Base-by-base conservation (phyloP, 2,113 vertebrate species). In the Hippolais icterina region DNA sequence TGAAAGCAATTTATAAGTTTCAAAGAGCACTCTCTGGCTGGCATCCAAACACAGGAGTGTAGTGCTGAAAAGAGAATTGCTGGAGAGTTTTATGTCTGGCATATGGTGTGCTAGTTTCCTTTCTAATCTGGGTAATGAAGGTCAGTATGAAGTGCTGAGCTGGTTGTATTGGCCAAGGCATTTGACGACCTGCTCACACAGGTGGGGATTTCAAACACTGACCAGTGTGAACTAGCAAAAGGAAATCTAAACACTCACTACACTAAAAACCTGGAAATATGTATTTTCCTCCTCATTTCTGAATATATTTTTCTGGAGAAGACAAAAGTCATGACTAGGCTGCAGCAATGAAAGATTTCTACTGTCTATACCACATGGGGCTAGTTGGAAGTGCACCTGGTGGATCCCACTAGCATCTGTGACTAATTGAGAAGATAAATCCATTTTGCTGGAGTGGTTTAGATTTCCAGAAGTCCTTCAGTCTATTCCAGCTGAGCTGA, bases 1-100 rank as follows among this genome's bases (percentile, higher is more conserved):
- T 92, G 94, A 96, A 97, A 95, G 95, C 94, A 96, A 94, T 97
- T 96, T 97, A 95, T 95, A 97, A 96, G 90, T 97, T 97, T 96
- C 96, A 97, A 96, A 95, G 93, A 94, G 92, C 78, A 86, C 68
- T 88, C 5, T 78, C 92, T 96, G 96, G 95, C 95, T 95, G 90
- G 57, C 72, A 94, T 97, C 96, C 97, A 97, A 97, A 83, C 64
- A 53, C 92, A 96, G 75, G 86, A 96, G 92, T 74, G 69, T 46
- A 93, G 85, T 54, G 79, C 80, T 93, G 93, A 78, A 87, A 93
- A 94, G 93, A 93, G 90, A 94, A 93, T 95, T 90, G 90, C 77
- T 94, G 72, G 84, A 96, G 83, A 97, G 86, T 92, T 95, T 96
- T 85, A 83, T 90, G 81, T 86, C 90, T 96, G 88, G 90, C 91